These are phyloP conservation scores for Cephus nigrinus DNA, from an alignment of 2,888 invertebrate species.

Conservation along the genomic window DNA sequence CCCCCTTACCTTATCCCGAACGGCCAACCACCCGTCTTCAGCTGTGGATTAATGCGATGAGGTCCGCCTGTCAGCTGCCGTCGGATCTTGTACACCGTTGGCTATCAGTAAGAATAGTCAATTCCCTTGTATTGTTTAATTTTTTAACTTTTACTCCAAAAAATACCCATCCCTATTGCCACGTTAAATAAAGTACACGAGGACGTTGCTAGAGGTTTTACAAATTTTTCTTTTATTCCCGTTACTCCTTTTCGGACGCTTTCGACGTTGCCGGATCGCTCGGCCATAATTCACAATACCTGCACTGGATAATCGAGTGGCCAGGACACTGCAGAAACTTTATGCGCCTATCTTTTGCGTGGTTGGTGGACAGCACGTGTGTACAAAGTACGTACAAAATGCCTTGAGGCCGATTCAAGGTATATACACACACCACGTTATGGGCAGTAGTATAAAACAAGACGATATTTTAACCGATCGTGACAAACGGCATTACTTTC, in stretches of 20 bases:
- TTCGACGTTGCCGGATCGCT: neutral
- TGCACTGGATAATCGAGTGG: neutral
- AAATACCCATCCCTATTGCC: neutral
- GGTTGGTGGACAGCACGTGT: neutral
- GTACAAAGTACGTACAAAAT: neutral
- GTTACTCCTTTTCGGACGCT: neutral
- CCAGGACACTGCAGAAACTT: neutral
- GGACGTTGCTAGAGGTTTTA: neutral
- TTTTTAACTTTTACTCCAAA: neutral
- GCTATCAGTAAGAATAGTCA: neutral
- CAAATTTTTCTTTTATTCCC: neutral
- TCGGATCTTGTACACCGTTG: conserved; percentile 17
- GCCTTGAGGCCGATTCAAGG: neutral
- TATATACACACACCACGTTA: neutral
- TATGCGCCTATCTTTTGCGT: neutral
- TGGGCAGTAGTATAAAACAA: neutral
- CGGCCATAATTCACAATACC: neutral
- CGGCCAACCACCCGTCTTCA: neutral
- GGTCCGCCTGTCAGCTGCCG: conserved; percentile 19
- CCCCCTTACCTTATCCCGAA: neutral
- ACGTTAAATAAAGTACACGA: neutral
- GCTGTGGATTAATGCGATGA: neutral
- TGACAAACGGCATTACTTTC: conserved; percentile 5
- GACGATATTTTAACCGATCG: conserved; percentile 4
- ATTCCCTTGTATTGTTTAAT: neutral